phyloP scores from a whole-genome alignment of 35 echinoderm and acorn worm species.

The Ophiothrix spiculata region DNA sequence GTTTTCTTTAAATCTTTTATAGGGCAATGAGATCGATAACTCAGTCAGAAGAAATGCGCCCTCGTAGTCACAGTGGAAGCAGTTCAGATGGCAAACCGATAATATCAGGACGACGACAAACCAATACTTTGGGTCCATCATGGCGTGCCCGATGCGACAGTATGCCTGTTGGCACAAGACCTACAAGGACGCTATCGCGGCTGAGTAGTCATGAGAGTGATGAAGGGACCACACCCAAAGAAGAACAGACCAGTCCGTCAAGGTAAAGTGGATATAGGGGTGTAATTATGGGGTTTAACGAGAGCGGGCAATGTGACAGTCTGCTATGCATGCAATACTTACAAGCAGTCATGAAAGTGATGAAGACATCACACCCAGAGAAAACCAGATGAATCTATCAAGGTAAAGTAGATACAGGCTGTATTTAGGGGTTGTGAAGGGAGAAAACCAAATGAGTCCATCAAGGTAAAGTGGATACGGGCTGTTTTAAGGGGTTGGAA shows the following conservation, averaged over 20 bases:
- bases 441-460: no score
- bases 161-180: constrained; percentile 63
- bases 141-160: constrained; percentile 84
- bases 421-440: no score
- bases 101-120: constrained; percentile 28
- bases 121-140: constrained; percentile 54
- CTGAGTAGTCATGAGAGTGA: constrained; percentile 65
- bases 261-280: no score
- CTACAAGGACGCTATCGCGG: constrained; percentile 20
- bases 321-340: no score
- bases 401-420: no score
- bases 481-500: no score
- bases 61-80: constrained; percentile 74
- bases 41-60: constrained; percentile 87
- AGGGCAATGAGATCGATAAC: constrained; percentile 88
- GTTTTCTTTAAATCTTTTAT: not conserved
- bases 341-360: no score
- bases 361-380: no score
- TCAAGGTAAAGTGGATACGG: no score
- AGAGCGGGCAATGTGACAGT: no score
- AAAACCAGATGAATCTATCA: no score
- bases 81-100: constrained; percentile 28
- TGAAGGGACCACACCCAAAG: constrained; percentile 37
- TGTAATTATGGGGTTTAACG: no score
- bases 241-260: constrained; percentile 68